Conservation (phyloP, 2,113 vertebrate species). For the Suricata suricatta region DNA sequence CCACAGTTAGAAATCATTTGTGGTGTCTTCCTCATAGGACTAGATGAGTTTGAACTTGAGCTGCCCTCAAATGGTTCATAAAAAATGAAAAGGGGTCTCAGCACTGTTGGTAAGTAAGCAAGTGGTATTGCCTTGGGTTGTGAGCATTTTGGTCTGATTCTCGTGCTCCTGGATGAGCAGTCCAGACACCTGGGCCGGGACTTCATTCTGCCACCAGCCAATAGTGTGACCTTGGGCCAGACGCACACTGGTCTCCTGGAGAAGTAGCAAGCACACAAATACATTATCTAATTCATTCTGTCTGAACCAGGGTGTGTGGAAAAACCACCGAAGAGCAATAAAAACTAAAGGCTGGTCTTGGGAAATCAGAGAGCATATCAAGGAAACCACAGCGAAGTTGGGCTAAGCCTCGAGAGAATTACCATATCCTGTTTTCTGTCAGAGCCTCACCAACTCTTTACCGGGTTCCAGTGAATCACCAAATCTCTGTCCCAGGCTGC, state of each 20-base stretch:
- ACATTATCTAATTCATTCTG: constrained; percentile 1
- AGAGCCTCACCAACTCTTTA: constrained; percentile 38
- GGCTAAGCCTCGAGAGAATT: constrained; percentile 50
- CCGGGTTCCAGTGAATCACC: constrained; percentile 61
- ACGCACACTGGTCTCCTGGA: neutral
- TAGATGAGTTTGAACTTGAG: neutral
- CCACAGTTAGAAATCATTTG: neutral
- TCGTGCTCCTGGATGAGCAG: neutral
- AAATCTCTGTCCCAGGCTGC: constrained; percentile 18
- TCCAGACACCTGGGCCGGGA: neutral
- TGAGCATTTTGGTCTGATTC: neutral
- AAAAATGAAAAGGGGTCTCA: neutral
- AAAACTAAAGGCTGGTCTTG: constrained; percentile 40
- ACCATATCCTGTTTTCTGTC: constrained; percentile 65
- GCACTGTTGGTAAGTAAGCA: neutral
- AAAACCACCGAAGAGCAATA: constrained; percentile 34
- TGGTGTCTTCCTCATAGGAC: neutral
- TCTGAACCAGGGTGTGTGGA: neutral
- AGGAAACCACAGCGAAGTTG: constrained; percentile 59
- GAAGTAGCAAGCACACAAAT: neutral
- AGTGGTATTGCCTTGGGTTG: neutral
- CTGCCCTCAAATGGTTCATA: neutral
- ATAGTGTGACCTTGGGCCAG: neutral
- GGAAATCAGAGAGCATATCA: constrained; percentile 55
- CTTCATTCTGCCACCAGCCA: neutral